phyloP scores from a whole-genome alignment of 2,888 invertebrate species.

The Megamerina dolium region DNA sequence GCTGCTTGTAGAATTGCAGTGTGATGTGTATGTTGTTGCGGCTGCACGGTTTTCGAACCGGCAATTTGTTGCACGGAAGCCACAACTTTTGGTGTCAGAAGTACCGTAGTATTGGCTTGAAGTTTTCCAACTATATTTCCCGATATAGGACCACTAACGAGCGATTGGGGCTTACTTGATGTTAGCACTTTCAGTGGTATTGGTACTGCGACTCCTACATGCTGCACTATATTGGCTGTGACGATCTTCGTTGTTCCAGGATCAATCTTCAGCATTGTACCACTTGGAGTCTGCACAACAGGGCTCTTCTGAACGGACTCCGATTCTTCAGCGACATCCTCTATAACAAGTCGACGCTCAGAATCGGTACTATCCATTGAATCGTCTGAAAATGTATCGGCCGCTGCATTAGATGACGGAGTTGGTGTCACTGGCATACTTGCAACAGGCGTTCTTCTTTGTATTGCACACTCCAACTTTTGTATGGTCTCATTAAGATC shows the following conservation, averaged over 20 bases:
- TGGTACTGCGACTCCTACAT: constrained; percentile 20
- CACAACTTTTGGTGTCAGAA: constrained; percentile 18
- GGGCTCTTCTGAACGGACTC: constrained; percentile 33
- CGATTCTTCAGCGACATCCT: constrained; percentile 46
- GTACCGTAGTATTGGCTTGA: constrained; percentile 5
- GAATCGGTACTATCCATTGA: constrained; percentile 62
- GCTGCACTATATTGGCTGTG: constrained; percentile 10
- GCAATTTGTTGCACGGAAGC: constrained; percentile 23
- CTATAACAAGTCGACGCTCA: constrained; percentile 58
- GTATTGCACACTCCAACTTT: constrained; percentile 52
- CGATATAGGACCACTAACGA: background rate
- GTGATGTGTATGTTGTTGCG: background rate
- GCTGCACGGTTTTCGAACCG: too few relatives aligned
- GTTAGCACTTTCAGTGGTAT: constrained; percentile 29
- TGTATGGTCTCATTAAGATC: constrained; percentile 60
- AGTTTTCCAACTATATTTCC: constrained; percentile 13
- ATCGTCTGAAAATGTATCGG: constrained; percentile 51
- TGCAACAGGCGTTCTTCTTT: constrained; percentile 39
- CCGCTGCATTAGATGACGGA: constrained; percentile 19
- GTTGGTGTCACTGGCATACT: constrained; percentile 29
- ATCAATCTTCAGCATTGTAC: constrained; percentile 28
- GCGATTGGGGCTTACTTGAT: constrained; percentile 3
- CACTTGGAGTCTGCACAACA: constrained; percentile 10
- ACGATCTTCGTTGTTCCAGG: constrained; percentile 17
- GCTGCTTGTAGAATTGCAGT: background rate